Percentiles rank a stretch among this genome's conserved stretches.
Conservation (phyloP, 2,113 vertebrate genomes). For the Apaloderma vittatum region DNA sequence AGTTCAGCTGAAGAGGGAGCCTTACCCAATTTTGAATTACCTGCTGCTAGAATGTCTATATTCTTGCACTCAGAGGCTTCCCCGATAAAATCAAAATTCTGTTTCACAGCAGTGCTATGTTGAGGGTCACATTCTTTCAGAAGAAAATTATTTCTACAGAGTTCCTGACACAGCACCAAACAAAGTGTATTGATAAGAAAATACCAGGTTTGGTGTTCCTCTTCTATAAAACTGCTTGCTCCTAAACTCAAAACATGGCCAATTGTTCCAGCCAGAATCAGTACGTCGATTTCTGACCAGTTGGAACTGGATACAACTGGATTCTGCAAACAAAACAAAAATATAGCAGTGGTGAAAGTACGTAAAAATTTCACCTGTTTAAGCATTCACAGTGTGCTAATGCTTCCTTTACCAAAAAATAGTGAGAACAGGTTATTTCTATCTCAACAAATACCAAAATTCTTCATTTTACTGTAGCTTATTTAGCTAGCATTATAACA, state of each 20-base stretch:
- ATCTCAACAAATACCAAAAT: neutral
- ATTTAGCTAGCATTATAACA: neutral
- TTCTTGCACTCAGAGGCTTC: neutral
- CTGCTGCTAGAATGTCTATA: neutral
- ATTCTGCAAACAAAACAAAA: constrained; percentile 56
- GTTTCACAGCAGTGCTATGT: neutral
- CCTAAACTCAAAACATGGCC: constrained; percentile 91
- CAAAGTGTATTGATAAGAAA: constrained; percentile 93
- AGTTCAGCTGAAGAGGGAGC: neutral
- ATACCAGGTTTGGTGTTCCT: constrained; percentile 98
- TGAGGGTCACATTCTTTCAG: constrained; percentile 28
- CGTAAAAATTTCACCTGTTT: neutral
- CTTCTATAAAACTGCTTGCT: constrained; percentile 95
- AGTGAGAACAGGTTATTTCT: neutral
- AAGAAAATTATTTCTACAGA: constrained; percentile 86
- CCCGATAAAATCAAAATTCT: neutral
- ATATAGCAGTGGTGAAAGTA: neutral
- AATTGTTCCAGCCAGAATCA: constrained; percentile 88
- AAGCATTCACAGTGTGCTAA: neutral
- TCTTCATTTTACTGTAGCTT: neutral
- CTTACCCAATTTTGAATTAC: neutral
- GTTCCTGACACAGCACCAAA: constrained; percentile 88
- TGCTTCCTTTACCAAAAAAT: neutral
- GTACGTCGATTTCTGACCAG: constrained; percentile 89
- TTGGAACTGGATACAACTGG: constrained; percentile 23